Evolutionary conservation across 1,140 invertebrate species (phyloP).

Genomic region (Episyrphus balteatus): DNA sequence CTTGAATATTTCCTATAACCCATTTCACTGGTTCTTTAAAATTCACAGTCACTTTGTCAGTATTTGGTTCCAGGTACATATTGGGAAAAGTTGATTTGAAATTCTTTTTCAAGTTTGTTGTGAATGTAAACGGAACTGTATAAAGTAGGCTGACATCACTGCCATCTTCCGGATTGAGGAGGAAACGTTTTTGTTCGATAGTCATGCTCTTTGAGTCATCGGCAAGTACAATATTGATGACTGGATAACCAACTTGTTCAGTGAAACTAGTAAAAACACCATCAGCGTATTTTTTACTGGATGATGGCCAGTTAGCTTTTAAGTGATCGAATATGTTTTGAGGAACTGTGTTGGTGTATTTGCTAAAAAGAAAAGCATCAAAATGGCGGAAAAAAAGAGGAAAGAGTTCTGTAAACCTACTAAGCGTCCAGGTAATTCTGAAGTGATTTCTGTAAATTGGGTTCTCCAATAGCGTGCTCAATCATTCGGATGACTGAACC

Average conservation of each 20-base stretch:
- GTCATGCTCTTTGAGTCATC: slow-evolving; percentile 3
- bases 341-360: slow-evolving; percentile 42
- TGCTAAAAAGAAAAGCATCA: slow-evolving; percentile 5
- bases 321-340: slow-evolving; percentile 50
- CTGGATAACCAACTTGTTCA: slow-evolving; percentile 60
- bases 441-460: slow-evolving; percentile 48
- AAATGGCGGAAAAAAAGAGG: neutral
- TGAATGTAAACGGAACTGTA: slow-evolving; percentile 48
- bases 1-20: slow-evolving; percentile 50
- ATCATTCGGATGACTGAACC: slow-evolving; percentile 63
- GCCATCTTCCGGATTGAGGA: slow-evolving; percentile 27
- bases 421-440: slow-evolving; percentile 38
- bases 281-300: slow-evolving; percentile 10
- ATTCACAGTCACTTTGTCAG: slow-evolving; percentile 9
- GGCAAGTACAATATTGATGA: slow-evolving; percentile 45
- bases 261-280: slow-evolving; percentile 59
- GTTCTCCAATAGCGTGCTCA: slow-evolving; percentile 48
- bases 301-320: slow-evolving; percentile 34
- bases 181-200: slow-evolving; percentile 37
- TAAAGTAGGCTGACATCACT: slow-evolving; percentile 28
- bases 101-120: slow-evolving; percentile 34
- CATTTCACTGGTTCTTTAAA: slow-evolving; percentile 4
- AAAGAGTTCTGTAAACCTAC: slow-evolving; percentile 21
- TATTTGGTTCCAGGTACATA: slow-evolving; percentile 33
- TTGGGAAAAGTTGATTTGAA: slow-evolving; percentile 41